Evolutionary conservation across 2,888 invertebrate species (phyloP).

Genomic region (Geotrupes spiniger): DNA sequence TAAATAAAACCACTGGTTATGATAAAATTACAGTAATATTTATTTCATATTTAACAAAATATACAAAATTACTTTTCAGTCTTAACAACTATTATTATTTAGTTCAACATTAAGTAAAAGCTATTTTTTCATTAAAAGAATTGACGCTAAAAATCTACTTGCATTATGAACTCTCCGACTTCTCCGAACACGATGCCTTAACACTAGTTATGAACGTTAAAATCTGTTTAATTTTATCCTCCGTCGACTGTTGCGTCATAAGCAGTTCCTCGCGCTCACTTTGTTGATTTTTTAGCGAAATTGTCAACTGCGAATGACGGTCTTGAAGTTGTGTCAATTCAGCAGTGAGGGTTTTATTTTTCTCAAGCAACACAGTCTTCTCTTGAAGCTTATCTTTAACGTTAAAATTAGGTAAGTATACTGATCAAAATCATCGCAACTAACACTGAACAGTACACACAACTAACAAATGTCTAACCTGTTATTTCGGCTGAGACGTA

Average conservation of each 20-base stretch:
- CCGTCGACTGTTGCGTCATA: conserved; percentile 40
- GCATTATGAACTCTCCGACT: not conserved
- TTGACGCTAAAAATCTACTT: not conserved
- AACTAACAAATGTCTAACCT: conserved; percentile 37
- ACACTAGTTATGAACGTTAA: conserved; percentile 42
- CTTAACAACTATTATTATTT: conserved; percentile 16
- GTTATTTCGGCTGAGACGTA: conserved; percentile 41
- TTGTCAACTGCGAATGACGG: conserved; percentile 48
- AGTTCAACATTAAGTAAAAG: conserved; percentile 2
- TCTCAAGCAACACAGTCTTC: conserved; percentile 45
- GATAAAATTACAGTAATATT: conserved; percentile 6
- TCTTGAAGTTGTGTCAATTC: conserved; percentile 49
- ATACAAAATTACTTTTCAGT: conserved; percentile 21
- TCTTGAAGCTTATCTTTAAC: conserved; percentile 48
- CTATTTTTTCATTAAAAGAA: no score
- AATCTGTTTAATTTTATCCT: conserved; percentile 46
- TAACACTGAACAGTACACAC: conserved; percentile 18
- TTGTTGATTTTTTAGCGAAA: conserved; percentile 46
- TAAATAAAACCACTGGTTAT: not conserved
- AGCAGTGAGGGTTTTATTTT: conserved; percentile 43
- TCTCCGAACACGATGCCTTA: conserved; percentile 25
- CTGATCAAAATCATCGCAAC: conserved; percentile 3
- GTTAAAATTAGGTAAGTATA: conserved; percentile 20
- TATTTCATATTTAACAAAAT: conserved; percentile 19
- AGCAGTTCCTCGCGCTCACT: conserved; percentile 42